Evolutionary conservation across 2,888 invertebrate genomes (phyloP), one percentile per base, ranked within the genome.

Genomic region (Diaperis boleti): DNA sequence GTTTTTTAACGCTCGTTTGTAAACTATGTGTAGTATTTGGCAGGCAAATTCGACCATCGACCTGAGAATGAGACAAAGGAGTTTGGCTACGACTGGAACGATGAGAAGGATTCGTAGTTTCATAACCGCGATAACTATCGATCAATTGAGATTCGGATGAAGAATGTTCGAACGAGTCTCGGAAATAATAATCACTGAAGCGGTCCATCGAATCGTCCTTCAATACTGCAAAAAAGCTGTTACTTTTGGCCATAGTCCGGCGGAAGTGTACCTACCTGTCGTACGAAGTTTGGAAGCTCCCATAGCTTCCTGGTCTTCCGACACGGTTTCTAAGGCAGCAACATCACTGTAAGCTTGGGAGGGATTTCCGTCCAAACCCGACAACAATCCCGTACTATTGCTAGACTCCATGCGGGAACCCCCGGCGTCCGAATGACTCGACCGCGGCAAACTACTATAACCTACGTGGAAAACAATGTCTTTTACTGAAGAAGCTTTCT

Each of bases 401-500:
- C 80, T 80, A 31, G 79, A 72, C 69, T 81, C 82, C 75, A 81
- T 79, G 55, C 78, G 73, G 13, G 81, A 80, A 52, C 81, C 79
- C 59, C 82, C 82, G 26, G 79, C 79, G 69, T 90, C 91, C 68
- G 91, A 91, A 83, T 93, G 92, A 74, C 92, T 92, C 59, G 93
- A 92, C 68, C 94, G 86, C 18, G 94, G 93, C 74, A 94, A 84
- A 82, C 92, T 93, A 82, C 92, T 92, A 83, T 94, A 94, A 61
- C 92, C 93, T 92, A 22, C n/a, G 4, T 4, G 17, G 1, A 47
- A 47, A 29, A 22, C 20, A n/a, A n/a, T n/a, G n/a, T n/a, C n/a
- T n/a, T n/a, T n/a, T n/a, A n/a, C n/a, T n/a, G n/a, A n/a, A n/a
- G n/a, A n/a, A n/a, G n/a, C n/a, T n/a, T n/a, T n/a, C n/a, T n/a